phyloP scores from a whole-genome alignment of 2,888 invertebrate genomes.

The Stegana nigrithorax region DNA sequence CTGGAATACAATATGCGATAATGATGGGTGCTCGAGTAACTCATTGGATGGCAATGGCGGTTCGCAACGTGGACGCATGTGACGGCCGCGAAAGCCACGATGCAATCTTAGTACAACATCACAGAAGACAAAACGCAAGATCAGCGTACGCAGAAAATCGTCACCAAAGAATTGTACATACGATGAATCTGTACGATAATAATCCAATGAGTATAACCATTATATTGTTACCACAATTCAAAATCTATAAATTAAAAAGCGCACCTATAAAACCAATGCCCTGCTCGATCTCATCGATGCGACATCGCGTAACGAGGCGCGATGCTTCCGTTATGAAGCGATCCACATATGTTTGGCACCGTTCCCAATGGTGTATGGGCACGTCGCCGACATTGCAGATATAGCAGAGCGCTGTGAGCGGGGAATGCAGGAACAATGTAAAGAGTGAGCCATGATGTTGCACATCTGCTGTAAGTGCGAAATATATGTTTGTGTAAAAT shows the following conservation, averaged over 20 bases:
- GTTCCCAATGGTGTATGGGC: slow-evolving; percentile 89
- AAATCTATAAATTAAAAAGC: slow-evolving; percentile 1
- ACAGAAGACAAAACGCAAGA: slow-evolving; percentile 93
- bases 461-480: slow-evolving; percentile 73
- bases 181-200: slow-evolving; percentile 72
- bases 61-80: slow-evolving; percentile 86
- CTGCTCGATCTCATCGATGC: slow-evolving; percentile 78
- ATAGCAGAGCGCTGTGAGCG: slow-evolving; percentile 91
- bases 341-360: slow-evolving; percentile 88
- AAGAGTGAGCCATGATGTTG: slow-evolving; percentile 92
- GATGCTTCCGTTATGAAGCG: slow-evolving; percentile 91
- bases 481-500: neutral
- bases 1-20: slow-evolving; percentile 84
- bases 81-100: slow-evolving; percentile 85
- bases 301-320: slow-evolving; percentile 82
- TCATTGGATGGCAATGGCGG: slow-evolving; percentile 90
- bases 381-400: slow-evolving; percentile 89
- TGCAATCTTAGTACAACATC: slow-evolving; percentile 90
- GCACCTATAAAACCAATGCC: slow-evolving; percentile 69
- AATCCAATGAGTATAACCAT: neutral
- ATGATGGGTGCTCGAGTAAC: slow-evolving; percentile 83
- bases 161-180: slow-evolving; percentile 93
- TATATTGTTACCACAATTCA: neutral
- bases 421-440: slow-evolving; percentile 95
- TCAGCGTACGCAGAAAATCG: slow-evolving; percentile 89